Evolutionary conservation across 1,140 invertebrate genomes (phyloP), one percentile per base, ranked within the genome.

Genomic region (Pseudachorutes palmiensis): DNA sequence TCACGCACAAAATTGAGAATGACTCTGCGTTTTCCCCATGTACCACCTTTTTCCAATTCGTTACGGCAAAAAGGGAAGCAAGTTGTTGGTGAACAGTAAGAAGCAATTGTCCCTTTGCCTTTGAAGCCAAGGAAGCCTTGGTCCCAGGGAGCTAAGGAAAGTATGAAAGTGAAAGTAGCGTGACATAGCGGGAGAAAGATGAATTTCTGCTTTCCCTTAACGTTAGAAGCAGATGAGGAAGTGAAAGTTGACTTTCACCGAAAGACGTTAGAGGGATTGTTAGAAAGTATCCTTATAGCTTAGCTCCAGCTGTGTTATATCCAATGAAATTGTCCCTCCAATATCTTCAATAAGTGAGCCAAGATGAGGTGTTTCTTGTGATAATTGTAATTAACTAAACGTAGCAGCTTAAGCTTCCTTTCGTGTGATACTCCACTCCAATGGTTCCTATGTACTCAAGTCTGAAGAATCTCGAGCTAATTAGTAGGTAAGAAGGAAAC

Each of bases 201-300:
- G 65, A 66, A 57, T 41, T 41, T 36, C 65, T 31, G 57, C 31
- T 57, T 58, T 55, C 22, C 3, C 33, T 41, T 49, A 2, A 2
- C 30, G 14, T 29, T n/a, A n/a, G n/a, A n/a, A n/a, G n/a, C n/a
- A n/a, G 29, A 28, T 5, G 12, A 31, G 41, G 19, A 60, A 31
- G 31, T 60, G 36, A 60, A 65, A 58, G 1, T 65, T 58, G 28
- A 33, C 29, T 32, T 65, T 57, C 29, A 33, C 58, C 33, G 51
- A 65, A 28, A 59, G 33, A 60, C 65, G 65, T 33, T 60, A 66
- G 65, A 66, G 55, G 65, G 65, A 58, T 66, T 66, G 55, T 66
- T 66, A 60, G 22, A 57, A n/a, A 30, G 30, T 31, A 60, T 60
- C 24, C 9, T 24, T 55, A 55, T 14, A 5, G 30, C 14, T 30